phyloP scores from a whole-genome alignment of 2,113 vertebrate genomes.

The Vombatus ursinus region DNA sequence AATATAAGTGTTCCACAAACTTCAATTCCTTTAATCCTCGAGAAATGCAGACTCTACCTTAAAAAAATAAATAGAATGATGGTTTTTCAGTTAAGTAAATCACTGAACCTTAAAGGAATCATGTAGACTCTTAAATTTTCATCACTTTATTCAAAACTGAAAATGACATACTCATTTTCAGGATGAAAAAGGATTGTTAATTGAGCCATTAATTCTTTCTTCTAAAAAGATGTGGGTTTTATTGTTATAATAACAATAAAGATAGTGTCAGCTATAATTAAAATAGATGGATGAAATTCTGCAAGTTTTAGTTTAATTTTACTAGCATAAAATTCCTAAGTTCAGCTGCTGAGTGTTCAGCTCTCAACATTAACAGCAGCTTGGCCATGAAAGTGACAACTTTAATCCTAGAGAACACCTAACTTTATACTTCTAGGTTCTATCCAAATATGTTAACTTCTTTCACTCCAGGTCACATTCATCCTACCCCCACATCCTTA shows the following conservation, averaged over 20 bases:
- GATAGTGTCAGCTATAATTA: neutral
- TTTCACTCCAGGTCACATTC: neutral
- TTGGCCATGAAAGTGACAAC: neutral
- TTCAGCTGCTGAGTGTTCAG: neutral
- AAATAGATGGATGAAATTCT: neutral
- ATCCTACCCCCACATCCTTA: neutral
- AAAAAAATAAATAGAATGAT: neutral
- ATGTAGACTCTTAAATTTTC: neutral
- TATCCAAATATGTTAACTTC: neutral
- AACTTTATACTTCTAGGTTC: neutral
- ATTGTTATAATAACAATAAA: neutral
- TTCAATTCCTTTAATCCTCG: neutral
- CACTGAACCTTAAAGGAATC: constrained; percentile 9
- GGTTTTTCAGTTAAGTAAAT: neutral
- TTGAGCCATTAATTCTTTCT: constrained; percentile 15
- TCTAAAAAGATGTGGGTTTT: neutral
- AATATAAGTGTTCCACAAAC: neutral
- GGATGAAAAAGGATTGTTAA: neutral
- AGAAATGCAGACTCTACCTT: neutral
- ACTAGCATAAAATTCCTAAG: neutral
- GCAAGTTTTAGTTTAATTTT: neutral
- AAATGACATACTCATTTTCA: neutral
- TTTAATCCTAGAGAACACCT: neutral
- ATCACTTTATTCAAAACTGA: constrained; percentile 42
- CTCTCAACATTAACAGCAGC: neutral